Base-by-base conservation (phyloP, 2,113 vertebrate genomes). In the Paradisaea rubra region DNA sequence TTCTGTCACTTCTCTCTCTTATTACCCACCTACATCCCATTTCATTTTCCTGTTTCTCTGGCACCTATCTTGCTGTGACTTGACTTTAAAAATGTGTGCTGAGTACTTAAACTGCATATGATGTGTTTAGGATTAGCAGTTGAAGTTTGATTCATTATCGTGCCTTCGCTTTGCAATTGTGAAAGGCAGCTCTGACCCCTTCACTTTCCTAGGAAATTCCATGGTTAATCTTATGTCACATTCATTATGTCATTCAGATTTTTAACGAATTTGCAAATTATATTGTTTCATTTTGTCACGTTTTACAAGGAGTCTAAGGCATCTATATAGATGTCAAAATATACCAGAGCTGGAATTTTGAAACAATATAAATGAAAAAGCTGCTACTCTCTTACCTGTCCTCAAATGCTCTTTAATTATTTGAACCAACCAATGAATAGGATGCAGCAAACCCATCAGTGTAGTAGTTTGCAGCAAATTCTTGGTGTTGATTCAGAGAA, bases 1-100 rank as follows among this genome's bases (percentile, higher is more conserved):
- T 93, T 91, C 94, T 97, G 93, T 94, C 86, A 93, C 39, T 94
- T 92, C 69, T 86, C n/a, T 87, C 41, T 76, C 72, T 89, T 91
- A 89, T 92, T 94, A 93, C 57, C 79, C 91, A 95, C 86, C 87
- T 96, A 94, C 71, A 1, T 86, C 72, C 64, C 53, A 88, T 94
- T 93, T 93, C 8, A 69, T 96, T 95, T 95, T 94, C 65, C 69
- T 79, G 3, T 72, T 92, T 94, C 71, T 88, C 65, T 96, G 82
- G 76, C 89, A 96, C 85, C 79, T 97, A 61, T 93, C 92, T 94
- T 88, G 20, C 93, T 90, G 71, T 93, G 87, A 93, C 60, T 94
- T 93, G 87, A 84, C 57, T 95, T 93, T 35, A 90, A 93, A 96
- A 93, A 84, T 39, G 31, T 70, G 27, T 69, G 35, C 45, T 65